Percentiles rank a stretch among this genome's conserved stretches.
Conservation (phyloP, 2,797 vertebrate species). For the Ctenopoma kingsleyae region DNA sequence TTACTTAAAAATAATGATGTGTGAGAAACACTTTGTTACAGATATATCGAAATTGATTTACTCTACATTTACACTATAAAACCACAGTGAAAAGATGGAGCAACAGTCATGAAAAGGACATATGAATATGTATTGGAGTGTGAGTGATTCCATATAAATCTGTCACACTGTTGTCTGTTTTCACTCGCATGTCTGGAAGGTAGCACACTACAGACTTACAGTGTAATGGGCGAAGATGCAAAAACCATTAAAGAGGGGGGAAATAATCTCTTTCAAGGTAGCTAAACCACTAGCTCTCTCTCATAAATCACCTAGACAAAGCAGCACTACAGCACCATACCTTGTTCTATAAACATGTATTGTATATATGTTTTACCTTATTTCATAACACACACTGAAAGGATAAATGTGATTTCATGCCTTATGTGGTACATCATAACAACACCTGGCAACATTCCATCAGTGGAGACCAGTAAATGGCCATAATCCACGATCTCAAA, state of each 20-base stretch:
- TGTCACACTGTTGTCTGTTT: constrained; percentile 40
- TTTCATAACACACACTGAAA: constrained; percentile 36
- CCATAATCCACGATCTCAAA: constrained; percentile 49
- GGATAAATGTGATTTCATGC: constrained; percentile 31
- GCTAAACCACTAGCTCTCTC: constrained; percentile 29
- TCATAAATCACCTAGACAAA: constrained; percentile 63
- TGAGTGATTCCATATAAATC: constrained; percentile 58
- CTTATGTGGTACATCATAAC: constrained; percentile 25
- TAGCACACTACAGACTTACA: constrained; percentile 11
- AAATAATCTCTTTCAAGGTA: constrained; percentile 46
- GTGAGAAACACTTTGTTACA: background rate
- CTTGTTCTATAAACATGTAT: constrained; percentile 32
- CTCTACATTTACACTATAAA: background rate
- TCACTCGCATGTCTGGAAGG: constrained; percentile 27
- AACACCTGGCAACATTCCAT: constrained; percentile 27
- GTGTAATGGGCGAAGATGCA: constrained; percentile 56
- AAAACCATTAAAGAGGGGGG: constrained; percentile 33
- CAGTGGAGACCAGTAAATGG: constrained; percentile 20
- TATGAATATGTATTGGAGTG: constrained; percentile 36
- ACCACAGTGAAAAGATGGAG: constrained; percentile 19
- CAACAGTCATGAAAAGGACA: constrained; percentile 22
- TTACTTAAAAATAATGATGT: background rate
- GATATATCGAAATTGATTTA: background rate
- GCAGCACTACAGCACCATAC: constrained; percentile 19
- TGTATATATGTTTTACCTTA: constrained; percentile 33